phyloP scores from a whole-genome alignment of 1,140 invertebrate species.

The Monochamus saltuarius region DNA sequence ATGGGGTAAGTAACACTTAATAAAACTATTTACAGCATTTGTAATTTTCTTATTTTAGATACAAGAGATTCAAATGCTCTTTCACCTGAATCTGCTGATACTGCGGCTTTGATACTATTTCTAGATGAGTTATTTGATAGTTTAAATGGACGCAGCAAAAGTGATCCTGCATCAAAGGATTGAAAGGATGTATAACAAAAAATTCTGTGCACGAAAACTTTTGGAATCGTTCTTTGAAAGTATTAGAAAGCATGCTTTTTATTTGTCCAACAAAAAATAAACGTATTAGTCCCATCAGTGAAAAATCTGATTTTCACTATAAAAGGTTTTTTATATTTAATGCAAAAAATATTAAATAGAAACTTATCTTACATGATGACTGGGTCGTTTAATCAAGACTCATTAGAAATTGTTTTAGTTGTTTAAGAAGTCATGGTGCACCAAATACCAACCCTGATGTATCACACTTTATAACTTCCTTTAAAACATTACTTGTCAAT shows the following conservation, averaged over 20 bases:
- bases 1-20: too few species aligned
- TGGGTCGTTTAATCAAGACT: conserved; percentile 30
- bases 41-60: too few species aligned
- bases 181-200: conserved; percentile 8
- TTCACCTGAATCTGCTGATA: too few species aligned
- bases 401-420: conserved; percentile 34
- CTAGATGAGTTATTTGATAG: conserved; percentile 19
- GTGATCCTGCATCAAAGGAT: not conserved
- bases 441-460: conserved; percentile 25
- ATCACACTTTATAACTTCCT: conserved; percentile 17
- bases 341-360: conserved; percentile 16
- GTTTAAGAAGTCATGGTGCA: conserved; percentile 23
- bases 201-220: conserved; percentile 7
- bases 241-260: conserved; percentile 14
- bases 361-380: conserved; percentile 21
- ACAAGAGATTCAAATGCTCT: too few species aligned
- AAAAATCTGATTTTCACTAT: conserved; percentile 28
- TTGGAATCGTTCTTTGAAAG: conserved; percentile 7
- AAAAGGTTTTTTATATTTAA: conserved; percentile 19
- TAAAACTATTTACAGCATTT: too few species aligned
- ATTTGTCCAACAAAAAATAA: conserved; percentile 3
- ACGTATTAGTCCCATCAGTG: conserved; percentile 13
- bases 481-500: conserved; percentile 25
- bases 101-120: conserved; percentile 21
- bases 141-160: conserved; percentile 10